Conservation (phyloP, 2,113 vertebrate genomes). For the Nesoenas mayeri region DNA sequence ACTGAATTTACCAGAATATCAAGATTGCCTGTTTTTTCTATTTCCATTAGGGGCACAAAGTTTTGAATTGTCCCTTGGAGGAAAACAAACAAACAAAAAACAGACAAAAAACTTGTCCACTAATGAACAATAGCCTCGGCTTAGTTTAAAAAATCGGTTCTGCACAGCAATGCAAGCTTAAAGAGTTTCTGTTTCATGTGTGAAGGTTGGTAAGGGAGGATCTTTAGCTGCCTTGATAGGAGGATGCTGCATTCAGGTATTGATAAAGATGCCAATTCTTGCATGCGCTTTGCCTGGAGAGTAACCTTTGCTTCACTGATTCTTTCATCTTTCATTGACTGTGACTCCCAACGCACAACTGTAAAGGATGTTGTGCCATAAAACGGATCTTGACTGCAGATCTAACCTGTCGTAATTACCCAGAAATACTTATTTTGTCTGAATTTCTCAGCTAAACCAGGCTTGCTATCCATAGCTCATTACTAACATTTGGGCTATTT, state of each 20-base stretch:
- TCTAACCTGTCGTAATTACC: background rate
- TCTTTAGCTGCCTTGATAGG: background rate
- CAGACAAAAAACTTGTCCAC: background rate
- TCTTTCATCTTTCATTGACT: background rate
- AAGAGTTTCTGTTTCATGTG: background rate
- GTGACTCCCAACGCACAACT: background rate
- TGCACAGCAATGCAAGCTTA: background rate
- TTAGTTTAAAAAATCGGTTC: background rate
- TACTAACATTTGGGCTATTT: background rate
- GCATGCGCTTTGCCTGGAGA: background rate
- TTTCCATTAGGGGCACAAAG: background rate
- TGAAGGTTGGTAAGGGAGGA: background rate
- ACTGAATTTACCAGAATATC: background rate
- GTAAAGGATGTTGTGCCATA: background rate
- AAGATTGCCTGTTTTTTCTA: background rate
- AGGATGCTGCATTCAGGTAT: background rate
- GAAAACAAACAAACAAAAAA: background rate
- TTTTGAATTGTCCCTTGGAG: background rate
- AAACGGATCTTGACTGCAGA: background rate
- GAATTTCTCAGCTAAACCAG: background rate
- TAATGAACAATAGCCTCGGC: background rate
- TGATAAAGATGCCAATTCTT: background rate
- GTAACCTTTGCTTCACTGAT: background rate
- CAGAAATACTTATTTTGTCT: background rate
- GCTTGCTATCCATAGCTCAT: background rate